Evolutionary conservation across 2,113 vertebrate species (phyloP), one percentile per base, ranked within the genome.

Genomic region (Cygnus buccinator): DNA sequence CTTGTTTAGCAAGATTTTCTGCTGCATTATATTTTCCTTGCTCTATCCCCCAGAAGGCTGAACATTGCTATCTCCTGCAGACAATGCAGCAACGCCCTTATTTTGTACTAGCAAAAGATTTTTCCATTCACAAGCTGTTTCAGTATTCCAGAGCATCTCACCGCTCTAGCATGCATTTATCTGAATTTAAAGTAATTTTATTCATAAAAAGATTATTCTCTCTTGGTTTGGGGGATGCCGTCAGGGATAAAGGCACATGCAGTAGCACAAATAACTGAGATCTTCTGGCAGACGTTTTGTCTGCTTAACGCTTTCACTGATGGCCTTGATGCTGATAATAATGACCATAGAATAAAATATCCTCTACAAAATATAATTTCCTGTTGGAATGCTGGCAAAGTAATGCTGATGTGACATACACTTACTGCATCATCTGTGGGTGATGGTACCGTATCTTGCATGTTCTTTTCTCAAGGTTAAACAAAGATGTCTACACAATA

Each of bases 11-110:
- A 92, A 73, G 66, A 76, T 84, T 91, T 87, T 41, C 59, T 94
- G 23, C 70, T 91, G 87, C 87, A 72, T 80, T 79, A 13, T 14
- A 58, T 93, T 76, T 84, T 66, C 50, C 71, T 78, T 66, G 66
- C 92, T 84, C 15, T 54, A 58, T 85, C 54, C 55, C 73, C 84
- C 22, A 52, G 28, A 93, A 93, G 80, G 86, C 86, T 94, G 89
- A 89, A n/a, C 0, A 0, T 61, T 11, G 19, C 74, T 52, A 1
- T 90, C 92, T 96, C 62, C 92, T 73, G 76, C 94, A 95, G 94
- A 89, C 92, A 95, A 94, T 84, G 95, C 74, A 95, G 89, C 86
- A 82, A 92, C 35, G 15, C 90, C 94, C 92, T 92, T 94, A 67
- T 73, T 93, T 90, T 67, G 62, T 89, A 26, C 57, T 73, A 74